Evolutionary conservation across 1,140 invertebrate species (phyloP).

Genomic region (Homalodisca vitripennis): DNA sequence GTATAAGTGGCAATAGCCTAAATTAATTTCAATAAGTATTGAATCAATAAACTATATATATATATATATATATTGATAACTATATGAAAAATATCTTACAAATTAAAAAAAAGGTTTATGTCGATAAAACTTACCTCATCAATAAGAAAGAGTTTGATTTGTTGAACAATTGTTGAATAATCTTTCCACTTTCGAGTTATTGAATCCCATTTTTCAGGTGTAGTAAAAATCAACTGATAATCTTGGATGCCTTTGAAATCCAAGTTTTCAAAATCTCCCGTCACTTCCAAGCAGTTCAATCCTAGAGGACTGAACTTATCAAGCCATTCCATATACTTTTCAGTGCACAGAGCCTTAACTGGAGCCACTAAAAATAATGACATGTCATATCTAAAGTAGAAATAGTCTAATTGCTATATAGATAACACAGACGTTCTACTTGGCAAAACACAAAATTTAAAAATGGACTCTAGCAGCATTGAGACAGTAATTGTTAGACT

Average conservation of each 20-base stretch:
- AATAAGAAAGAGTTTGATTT: slow-evolving; percentile 72
- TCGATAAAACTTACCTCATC: slow-evolving; percentile 68
- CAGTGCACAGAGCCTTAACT: slow-evolving; percentile 74
- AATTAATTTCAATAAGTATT: no score
- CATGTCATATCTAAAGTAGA: no score
- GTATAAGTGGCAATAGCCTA: no score
- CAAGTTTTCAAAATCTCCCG: slow-evolving; percentile 70
- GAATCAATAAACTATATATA: no score
- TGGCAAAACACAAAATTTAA: no score
- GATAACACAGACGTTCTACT: no score
- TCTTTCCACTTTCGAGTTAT: slow-evolving; percentile 71
- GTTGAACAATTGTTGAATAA: slow-evolving; percentile 58
- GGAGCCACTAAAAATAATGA: slow-evolving; percentile 75
- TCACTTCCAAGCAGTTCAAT: slow-evolving; percentile 65
- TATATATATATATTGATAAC: no score
- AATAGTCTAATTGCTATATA: no score
- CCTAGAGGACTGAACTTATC: slow-evolving; percentile 64
- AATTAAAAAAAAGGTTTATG: no score
- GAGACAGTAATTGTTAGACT: no score
- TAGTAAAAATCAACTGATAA: slow-evolving; percentile 69
- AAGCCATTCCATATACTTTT: slow-evolving; percentile 70
- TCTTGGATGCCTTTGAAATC: slow-evolving; percentile 53
- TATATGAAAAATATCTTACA: no score
- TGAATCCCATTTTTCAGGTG: slow-evolving; percentile 84
- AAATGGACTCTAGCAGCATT: no score